phyloP scores from a whole-genome alignment of 2,113 vertebrate species.

The Centropus unirufus region DNA sequence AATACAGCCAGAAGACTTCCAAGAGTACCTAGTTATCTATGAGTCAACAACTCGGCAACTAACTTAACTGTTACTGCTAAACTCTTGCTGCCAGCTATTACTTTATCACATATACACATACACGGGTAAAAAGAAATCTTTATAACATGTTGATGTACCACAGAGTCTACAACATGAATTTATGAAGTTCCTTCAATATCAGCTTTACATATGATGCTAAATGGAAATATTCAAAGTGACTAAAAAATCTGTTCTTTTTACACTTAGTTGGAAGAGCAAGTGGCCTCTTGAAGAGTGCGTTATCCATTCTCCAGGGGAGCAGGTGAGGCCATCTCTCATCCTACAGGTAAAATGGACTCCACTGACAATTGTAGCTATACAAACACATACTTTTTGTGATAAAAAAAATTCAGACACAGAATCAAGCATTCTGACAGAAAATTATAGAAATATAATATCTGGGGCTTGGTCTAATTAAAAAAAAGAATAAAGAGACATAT shows the following conservation, averaged over 20 bases:
- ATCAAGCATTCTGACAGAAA: background rate
- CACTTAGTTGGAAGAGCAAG: background rate
- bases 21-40: background rate
- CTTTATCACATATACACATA: background rate
- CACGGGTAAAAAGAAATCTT: no score
- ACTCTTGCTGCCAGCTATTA: background rate
- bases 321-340: background rate
- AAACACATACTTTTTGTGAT: background rate
- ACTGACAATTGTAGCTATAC: background rate
- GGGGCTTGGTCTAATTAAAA: conserved; percentile 15
- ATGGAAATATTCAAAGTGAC: no score
- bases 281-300: background rate
- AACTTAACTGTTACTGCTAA: background rate
- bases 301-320: background rate
- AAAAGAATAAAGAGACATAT: background rate
- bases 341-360: background rate
- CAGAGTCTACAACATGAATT: no score
- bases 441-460: conserved; percentile 31
- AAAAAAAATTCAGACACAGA: background rate
- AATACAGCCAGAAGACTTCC: background rate
- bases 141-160: no score
- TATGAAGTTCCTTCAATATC: no score
- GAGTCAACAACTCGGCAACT: background rate
- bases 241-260: no score
- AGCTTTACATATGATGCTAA: no score